Evolutionary conservation across 2,888 invertebrate species (phyloP), one percentile per base, ranked within the genome.

Genomic region (Ophion ventricosus): DNA sequence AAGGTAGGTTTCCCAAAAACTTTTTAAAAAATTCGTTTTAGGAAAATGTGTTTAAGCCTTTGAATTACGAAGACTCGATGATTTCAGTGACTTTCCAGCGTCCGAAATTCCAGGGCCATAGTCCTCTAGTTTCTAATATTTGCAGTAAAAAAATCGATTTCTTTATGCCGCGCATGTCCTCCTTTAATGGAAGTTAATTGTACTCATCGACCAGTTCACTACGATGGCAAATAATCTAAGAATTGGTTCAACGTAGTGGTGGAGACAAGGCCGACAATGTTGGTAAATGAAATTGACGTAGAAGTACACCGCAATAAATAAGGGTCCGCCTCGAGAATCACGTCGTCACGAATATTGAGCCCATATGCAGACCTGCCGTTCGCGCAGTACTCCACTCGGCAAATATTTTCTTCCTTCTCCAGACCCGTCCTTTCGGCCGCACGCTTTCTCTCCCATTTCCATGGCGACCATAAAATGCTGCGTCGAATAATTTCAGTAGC

Each of bases 231-330:
- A 26, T 66, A 43, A 78, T 64, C 57, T 70, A 7, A 35, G 64
- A 49, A 66, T 82, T 67, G 43, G 59, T 54, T 29, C 56, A 20
- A 49, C n/a, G 40, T 54, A 8, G 20, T 35, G 61, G 29, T 67
- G 56, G 35, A 61, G n/a, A 54, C 20, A 40, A 17, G 14, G 35
- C 35, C n/a, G 61, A 35, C 66, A 66, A 81, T 29, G 67, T 64
- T 23, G 83, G 57, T 54, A 70, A 70, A 59, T 54, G 70, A 64
- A 66, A 49, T 56, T 20, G 43, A 20, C 40, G 57, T 43, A 29
- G 63, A 70, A 57, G 57, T 43, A 69, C 2, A 57, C 59, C 72
- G n/a, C 57, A 57, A 76, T 83, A 81, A 81, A 83, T 77, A 79
- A 79, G 79, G 64, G 20, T 57, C 25, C 59, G 40, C 63, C 73